Conservation (phyloP, 2,113 vertebrate species). For the Bucco capensis region DNA sequence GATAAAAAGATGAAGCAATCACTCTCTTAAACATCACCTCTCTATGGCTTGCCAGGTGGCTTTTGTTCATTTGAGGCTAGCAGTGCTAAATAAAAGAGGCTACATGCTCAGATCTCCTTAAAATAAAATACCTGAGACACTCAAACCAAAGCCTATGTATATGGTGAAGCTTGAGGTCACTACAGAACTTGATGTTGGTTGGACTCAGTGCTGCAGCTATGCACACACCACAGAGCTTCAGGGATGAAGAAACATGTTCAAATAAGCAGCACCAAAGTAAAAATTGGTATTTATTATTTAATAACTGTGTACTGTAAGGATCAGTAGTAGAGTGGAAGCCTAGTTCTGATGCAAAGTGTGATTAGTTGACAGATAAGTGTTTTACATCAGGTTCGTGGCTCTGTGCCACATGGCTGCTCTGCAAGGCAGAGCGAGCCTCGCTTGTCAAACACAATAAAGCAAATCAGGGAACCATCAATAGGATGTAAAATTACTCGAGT, state of each 20-base stretch:
- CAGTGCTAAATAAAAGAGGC: neutral
- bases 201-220: neutral
- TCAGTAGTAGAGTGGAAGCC: neutral
- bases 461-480: neutral
- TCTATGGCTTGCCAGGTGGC: neutral
- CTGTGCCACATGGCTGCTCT: neutral
- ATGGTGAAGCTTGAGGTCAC: accelerated
- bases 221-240: accelerated
- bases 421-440: neutral
- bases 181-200: no score
- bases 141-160: neutral
- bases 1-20: neutral
- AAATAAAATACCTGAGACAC: accelerated
- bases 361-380: neutral
- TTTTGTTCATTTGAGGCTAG: no score
- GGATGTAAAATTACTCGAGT: neutral
- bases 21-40: neutral
- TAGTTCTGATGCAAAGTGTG: neutral
- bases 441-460: neutral
- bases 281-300: neutral
- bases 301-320: neutral
- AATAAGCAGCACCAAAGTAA: accelerated
- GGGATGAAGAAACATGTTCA: neutral
- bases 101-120: accelerated
- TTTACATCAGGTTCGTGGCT: neutral